phyloP scores from a whole-genome alignment of 2,113 vertebrate species.

The Pterocles orientalis region DNA sequence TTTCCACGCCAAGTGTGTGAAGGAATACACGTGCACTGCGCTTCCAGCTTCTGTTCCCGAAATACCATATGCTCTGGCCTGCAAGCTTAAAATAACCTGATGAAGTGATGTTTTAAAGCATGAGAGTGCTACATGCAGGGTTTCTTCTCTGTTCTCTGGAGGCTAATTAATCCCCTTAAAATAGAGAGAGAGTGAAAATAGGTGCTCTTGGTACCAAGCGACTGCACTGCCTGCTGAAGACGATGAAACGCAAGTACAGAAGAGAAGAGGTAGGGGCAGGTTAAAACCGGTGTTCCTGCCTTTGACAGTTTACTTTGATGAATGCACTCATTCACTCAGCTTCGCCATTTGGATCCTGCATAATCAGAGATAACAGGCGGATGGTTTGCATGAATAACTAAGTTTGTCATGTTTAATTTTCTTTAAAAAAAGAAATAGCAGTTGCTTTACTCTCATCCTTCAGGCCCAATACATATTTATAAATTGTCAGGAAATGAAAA shows the following conservation, averaged over 20 bases:
- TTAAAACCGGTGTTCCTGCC: slow-evolving; percentile 33
- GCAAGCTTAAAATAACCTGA: slow-evolving; percentile 65
- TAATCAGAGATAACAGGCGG: slow-evolving; percentile 75
- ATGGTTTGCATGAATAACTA: slow-evolving; percentile 80
- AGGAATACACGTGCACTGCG: slow-evolving; percentile 48
- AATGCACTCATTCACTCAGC: slow-evolving; percentile 69
- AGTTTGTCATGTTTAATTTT: slow-evolving; percentile 79
- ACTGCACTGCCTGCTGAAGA: slow-evolving; percentile 3
- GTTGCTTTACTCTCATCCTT: slow-evolving; percentile 67
- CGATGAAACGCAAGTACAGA: slow-evolving; percentile 43
- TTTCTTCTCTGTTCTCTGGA: slow-evolving; percentile 52
- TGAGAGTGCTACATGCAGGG: background rate
- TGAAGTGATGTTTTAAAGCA: slow-evolving; percentile 61
- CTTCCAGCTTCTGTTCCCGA: slow-evolving; percentile 71
- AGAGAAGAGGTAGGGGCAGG: slow-evolving; percentile 54
- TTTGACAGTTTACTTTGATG: slow-evolving; percentile 71
- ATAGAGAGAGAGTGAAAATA: slow-evolving; percentile 35
- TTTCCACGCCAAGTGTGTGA: slow-evolving; percentile 30
- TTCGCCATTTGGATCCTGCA: slow-evolving; percentile 73
- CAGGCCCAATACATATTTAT: slow-evolving; percentile 74
- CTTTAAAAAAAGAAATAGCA: slow-evolving; percentile 71
- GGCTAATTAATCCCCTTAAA: slow-evolving; percentile 76
- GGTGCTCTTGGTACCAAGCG: slow-evolving; percentile 14
- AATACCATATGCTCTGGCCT: slow-evolving; percentile 62
- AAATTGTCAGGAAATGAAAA: slow-evolving; percentile 67